These are phyloP conservation scores for Drosophila antonietae DNA, from an alignment of 2,888 invertebrate species.

Conservation along the genomic window DNA sequence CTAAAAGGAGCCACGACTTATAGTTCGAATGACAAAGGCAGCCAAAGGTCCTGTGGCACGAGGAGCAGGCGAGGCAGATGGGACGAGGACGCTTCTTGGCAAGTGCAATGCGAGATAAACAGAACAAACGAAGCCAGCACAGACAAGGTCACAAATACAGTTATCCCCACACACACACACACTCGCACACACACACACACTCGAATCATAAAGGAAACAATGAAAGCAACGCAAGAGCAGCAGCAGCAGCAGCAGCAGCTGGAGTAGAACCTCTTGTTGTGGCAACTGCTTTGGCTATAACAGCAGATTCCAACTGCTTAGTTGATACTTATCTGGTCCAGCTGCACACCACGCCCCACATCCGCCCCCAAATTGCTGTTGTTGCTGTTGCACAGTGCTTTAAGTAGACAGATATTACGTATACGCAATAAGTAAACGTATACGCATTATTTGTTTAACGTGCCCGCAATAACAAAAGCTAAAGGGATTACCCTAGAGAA, in stretches of 20 bases:
- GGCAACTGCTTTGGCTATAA: constrained; percentile 61
- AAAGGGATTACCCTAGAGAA: constrained; percentile 31
- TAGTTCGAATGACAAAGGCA: constrained; percentile 38
- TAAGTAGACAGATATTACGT: constrained; percentile 53
- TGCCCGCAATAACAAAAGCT: constrained; percentile 57
- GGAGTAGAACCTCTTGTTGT: constrained; percentile 43
- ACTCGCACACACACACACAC: constrained; percentile 16
- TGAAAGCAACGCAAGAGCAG: constrained; percentile 11
- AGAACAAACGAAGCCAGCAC: constrained; percentile 56
- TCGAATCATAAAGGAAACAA: constrained; percentile 35
- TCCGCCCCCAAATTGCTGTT: not conserved
- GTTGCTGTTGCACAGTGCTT: constrained; percentile 11
- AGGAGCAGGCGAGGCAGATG: not conserved
- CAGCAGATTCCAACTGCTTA: constrained; percentile 75
- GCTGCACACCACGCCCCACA: not conserved
- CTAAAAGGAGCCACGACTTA: constrained; percentile 34
- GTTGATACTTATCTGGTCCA: constrained; percentile 69
- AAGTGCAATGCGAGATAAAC: constrained; percentile 74
- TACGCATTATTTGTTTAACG: constrained; percentile 72
- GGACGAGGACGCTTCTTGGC: constrained; percentile 9
- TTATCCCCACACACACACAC: constrained; percentile 6
- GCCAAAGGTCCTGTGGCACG: constrained; percentile 32
- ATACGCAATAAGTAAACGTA: constrained; percentile 61
- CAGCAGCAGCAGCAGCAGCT: constrained; percentile 11
- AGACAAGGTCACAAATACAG: constrained; percentile 53